Evolutionary conservation across 1,140 invertebrate genomes (phyloP).

Genomic region (Drosophila miranda): DNA sequence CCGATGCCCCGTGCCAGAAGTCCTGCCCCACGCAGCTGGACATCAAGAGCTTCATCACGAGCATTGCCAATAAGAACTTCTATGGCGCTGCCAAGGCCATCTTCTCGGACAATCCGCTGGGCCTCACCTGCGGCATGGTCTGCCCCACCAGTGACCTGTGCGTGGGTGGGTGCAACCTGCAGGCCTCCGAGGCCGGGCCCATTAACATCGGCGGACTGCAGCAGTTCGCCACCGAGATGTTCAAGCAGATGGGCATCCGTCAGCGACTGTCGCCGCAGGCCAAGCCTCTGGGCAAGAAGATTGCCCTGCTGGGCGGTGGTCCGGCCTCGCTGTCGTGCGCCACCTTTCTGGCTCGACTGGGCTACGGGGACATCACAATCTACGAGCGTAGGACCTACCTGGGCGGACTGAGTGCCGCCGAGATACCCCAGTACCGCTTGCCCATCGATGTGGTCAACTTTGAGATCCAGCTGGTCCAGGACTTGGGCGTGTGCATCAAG

Average conservation of each 20-base stretch:
- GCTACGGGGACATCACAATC: conserved; percentile 95
- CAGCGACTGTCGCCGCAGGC: conserved; percentile 91
- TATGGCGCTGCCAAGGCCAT: conserved; percentile 99
- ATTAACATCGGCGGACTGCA: conserved; percentile 99
- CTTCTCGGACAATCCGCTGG: conserved; percentile 98
- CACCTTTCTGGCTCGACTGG: conserved; percentile 95
- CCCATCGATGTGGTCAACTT: conserved; percentile 96
- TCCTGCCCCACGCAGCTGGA: conserved; percentile 98
- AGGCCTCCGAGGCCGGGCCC: conserved; percentile 96
- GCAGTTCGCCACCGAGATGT: conserved; percentile 97
- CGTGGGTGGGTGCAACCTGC: conserved; percentile 98
- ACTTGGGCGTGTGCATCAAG: conserved; percentile 95
- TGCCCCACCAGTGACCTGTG: conserved; percentile 99
- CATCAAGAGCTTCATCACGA: conserved; percentile 97
- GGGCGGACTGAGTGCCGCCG: conserved; percentile 94
- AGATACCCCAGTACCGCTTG: conserved; percentile 98
- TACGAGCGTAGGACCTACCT: conserved; percentile 94
- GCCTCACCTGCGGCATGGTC: conserved; percentile 99
- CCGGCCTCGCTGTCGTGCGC: conserved; percentile 98
- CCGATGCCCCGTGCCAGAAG: conserved; percentile 99
- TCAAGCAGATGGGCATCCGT: conserved; percentile 95
- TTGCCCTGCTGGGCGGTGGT: conserved; percentile 96
- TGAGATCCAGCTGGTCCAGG: conserved; percentile 95
- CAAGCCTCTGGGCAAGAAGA: conserved; percentile 87
- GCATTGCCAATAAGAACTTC: conserved; percentile 98